A percentile compares a stretch with the other conserved stretches of the same genome.
Conservation (phyloP, 2,113 vertebrate species). For the Chinchilla lanigera region DNA sequence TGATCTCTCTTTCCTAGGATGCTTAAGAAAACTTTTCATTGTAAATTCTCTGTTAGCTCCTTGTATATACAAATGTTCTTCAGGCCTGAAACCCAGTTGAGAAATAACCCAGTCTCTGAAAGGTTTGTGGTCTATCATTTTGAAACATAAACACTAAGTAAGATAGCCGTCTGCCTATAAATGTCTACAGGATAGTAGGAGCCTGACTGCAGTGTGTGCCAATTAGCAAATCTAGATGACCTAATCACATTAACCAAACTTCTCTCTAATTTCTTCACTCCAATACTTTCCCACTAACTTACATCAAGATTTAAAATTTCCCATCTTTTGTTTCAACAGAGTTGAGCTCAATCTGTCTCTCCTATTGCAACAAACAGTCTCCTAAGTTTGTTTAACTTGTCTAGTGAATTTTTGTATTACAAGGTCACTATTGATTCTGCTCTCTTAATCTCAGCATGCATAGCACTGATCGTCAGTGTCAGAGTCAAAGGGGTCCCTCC, state of each 20-base stretch:
- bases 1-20: not conserved
- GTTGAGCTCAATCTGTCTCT: not conserved
- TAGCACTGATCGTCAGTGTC: not conserved
- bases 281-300: not conserved
- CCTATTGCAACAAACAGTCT: not conserved
- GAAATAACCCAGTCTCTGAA: not conserved
- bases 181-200: not conserved
- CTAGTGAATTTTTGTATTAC: not conserved
- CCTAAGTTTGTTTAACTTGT: not conserved
- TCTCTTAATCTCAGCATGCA: not conserved
- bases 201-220: not conserved
- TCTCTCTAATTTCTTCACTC: not conserved
- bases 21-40: not conserved
- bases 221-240: not conserved
- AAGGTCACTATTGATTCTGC: not conserved
- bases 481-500: not conserved
- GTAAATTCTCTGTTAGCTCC: not conserved
- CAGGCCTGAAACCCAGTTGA: not conserved
- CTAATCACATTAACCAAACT: not conserved
- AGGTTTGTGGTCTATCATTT: not conserved
- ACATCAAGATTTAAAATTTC: not conserved
- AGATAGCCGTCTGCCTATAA: not conserved
- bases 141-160: not conserved
- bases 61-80: not conserved
- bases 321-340: not conserved